phyloP scores from a whole-genome alignment of 30 jellyfish, hydroid and myxozoan genomes.

The Chironex yamaguchii region DNA sequence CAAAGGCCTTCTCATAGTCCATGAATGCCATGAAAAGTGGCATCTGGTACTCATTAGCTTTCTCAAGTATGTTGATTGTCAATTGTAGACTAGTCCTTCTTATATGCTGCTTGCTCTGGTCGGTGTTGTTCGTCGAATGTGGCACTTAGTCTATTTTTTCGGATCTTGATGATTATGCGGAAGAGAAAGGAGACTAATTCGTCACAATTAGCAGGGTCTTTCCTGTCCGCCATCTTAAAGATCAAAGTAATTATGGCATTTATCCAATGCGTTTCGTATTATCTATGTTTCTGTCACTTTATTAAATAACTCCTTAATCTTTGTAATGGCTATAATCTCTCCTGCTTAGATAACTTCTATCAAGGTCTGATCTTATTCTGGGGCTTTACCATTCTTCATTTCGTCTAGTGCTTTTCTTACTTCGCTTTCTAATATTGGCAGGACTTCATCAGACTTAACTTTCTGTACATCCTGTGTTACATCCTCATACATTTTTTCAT shows the following conservation, averaged over 20 bases:
- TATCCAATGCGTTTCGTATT: not conserved
- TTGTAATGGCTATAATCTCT: not conserved
- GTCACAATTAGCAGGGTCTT: not conserved
- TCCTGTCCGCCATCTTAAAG: not conserved
- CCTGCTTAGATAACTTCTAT: not conserved
- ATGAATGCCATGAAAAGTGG: not conserved
- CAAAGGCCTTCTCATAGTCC: no score
- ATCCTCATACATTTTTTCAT: not conserved
- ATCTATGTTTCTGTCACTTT: not conserved
- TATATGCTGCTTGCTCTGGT: not conserved
- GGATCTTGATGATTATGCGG: not conserved
- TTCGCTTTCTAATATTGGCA: not conserved
- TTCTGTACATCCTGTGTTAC: not conserved
- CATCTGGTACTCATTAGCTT: not conserved
- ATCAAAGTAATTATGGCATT: not conserved
- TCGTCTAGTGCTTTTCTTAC: not conserved
- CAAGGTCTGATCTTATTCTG: not conserved
- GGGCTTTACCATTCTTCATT: not conserved
- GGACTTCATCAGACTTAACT: not conserved
- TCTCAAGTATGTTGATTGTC: not conserved
- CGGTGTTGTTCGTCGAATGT: not conserved
- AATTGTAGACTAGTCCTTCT: not conserved
- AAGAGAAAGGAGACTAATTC: not conserved
- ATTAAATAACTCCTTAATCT: not conserved
- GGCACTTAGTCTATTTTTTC: not conserved